Base-by-base conservation (phyloP, 2,113 vertebrate genomes). In the Perca fluviatilis region DNA sequence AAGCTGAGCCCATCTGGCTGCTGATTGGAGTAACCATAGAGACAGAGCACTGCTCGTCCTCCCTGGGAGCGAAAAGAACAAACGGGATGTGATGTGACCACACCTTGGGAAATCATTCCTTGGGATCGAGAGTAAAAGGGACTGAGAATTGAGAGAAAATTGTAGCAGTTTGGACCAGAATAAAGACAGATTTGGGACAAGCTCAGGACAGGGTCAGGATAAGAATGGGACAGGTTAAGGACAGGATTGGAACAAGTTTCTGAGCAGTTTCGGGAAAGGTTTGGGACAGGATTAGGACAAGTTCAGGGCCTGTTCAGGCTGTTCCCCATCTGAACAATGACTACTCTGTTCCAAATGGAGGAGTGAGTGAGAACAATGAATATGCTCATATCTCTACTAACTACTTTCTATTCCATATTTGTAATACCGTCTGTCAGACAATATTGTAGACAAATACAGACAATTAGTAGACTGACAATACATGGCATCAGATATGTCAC, bases 21-120 rank as follows among this genome's bases (percentile, higher is more conserved):
- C 89, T 97, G 95, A 84, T 96, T 95, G 4, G 96, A 96, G 87
- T 98, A 98, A 67, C 97, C 97, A 56, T 97, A 98, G 53, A 97
- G 95, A 75, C 93, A 94, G 13, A 98, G 95, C 30, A 98, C 96
- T 19, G 95, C 94, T 56, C 97, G 94, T 36, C 97, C 97, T n/a
- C 97, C 97, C 97, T 98, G 90, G 19, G 53, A 62, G 54, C 1
- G 9, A 14, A 74, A 19, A 77, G n/a, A 63, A 47, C 1, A 71
- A 51, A 72, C 12, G 1, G 57, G 9, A 8, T 21, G 40, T 36
- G 16, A 51, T 2, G 9, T 50, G 51, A 58, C 18, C 27, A 15
- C 13, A 25, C 40, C 40, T 27, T 27, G 11, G 5, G 49, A 49
- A 66, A 49, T 66, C 36, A 15, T 23, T 14, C 21, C 1, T 15